These are phyloP conservation scores for Trachelipus rathkii DNA, from an alignment of 1,140 invertebrate species.

Conservation along the genomic window DNA sequence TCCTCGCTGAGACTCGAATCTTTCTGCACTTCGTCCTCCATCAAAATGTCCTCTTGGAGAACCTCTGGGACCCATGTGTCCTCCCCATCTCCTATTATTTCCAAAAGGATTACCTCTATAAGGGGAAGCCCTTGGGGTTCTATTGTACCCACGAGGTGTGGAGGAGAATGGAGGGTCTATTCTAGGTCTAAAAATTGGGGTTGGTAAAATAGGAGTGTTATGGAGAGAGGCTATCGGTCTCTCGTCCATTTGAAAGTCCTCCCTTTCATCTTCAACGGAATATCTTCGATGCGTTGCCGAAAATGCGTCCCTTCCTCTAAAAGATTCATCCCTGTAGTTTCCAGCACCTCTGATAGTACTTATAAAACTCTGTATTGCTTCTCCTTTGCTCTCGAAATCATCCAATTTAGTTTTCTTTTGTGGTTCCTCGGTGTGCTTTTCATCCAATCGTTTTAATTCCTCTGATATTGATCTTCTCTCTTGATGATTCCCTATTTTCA, in stretches of 20 bases:
- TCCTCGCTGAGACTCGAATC: background rate
- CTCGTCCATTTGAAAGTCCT: background rate
- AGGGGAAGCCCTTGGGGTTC: background rate
- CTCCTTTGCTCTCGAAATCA: too few relatives aligned
- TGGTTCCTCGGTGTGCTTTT: background rate
- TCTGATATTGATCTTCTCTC: background rate
- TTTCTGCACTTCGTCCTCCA: background rate
- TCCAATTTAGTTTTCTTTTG: too few relatives aligned
- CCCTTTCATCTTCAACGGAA: background rate
- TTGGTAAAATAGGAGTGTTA: background rate
- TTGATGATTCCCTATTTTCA: background rate
- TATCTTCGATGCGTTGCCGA: background rate
- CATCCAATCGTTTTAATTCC: background rate
- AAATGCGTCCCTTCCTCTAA: background rate
- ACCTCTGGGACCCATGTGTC: background rate
- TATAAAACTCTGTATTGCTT: background rate
- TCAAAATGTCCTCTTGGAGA: background rate
- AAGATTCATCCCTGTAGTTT: background rate
- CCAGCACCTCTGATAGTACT: background rate
- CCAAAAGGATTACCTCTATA: background rate
- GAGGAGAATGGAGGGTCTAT: background rate
- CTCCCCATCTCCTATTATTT: background rate
- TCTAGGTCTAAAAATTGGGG: background rate
- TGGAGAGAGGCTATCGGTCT: background rate
- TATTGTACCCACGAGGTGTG: background rate